Evolutionary conservation across 2,113 vertebrate species (phyloP).

Genomic region (Mastomys coucha): DNA sequence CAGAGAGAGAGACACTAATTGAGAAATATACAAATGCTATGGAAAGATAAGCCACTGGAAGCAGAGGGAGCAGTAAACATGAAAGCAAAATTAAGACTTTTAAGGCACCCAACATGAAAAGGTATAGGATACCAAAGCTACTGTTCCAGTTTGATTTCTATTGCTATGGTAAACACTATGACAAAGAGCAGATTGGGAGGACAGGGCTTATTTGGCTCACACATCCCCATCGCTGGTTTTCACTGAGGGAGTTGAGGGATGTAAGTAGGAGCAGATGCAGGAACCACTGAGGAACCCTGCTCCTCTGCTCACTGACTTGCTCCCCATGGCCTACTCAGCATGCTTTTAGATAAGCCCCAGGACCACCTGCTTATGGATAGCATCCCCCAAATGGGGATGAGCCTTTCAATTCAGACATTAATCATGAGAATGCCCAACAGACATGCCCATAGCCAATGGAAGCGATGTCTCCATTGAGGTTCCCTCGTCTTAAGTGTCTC

Average conservation of each 20-base stretch:
- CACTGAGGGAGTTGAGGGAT: neutral
- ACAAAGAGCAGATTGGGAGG: neutral
- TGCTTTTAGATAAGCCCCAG: neutral
- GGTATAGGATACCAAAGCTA: neutral
- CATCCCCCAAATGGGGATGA: too few relatives aligned
- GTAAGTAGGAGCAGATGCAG: neutral
- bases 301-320: neutral
- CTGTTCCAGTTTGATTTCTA: neutral
- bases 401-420: too few relatives aligned
- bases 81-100: neutral
- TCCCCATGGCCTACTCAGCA: too few relatives aligned
- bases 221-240: neutral
- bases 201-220: neutral
- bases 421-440: neutral
- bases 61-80: neutral
- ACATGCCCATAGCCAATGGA: neutral
- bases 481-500: neutral
- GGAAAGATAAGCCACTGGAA: neutral
- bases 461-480: neutral
- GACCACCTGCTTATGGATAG: neutral
- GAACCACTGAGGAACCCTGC: neutral
- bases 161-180: neutral
- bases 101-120: neutral
- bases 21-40: neutral
- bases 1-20: too few relatives aligned